Conservation (phyloP, 2,797 vertebrate genomes). For the Pterois miles region DNA sequence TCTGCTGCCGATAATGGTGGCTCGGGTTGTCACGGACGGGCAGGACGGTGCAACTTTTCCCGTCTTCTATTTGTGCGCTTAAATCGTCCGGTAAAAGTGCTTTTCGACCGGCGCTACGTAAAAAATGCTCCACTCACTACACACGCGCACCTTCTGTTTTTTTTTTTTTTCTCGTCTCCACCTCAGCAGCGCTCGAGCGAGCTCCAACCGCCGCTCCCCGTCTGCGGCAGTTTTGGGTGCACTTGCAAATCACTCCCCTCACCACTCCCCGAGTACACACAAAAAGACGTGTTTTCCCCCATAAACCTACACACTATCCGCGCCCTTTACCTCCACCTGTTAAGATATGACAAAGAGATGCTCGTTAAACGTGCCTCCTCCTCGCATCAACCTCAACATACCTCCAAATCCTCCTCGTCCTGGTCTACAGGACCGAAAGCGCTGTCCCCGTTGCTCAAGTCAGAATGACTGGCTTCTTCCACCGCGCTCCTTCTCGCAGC, state of each 20-base stretch:
- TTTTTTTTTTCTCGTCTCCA: conserved; percentile 46
- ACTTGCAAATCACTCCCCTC: conserved; percentile 79
- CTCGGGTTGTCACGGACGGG: conserved; percentile 53
- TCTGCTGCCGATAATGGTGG: conserved; percentile 75
- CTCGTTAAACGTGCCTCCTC: conserved; percentile 32
- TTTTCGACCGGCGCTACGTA: not conserved
- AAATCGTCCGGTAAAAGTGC: conserved; percentile 2
- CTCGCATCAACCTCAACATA: conserved; percentile 60
- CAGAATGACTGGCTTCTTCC: conserved; percentile 80
- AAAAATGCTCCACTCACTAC: conserved; percentile 26
- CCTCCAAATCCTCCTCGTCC: conserved; percentile 84
- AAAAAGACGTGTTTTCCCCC: conserved; percentile 11
- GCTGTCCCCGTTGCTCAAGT: conserved; percentile 84
- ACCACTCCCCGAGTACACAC: conserved; percentile 56
- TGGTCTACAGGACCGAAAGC: conserved; percentile 81
- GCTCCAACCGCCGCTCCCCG: conserved; percentile 83
- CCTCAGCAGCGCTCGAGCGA: conserved; percentile 71
- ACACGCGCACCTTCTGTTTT: conserved; percentile 73
- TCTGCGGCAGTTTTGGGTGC: conserved; percentile 84
- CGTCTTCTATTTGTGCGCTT: not conserved
- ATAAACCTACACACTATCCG: not conserved
- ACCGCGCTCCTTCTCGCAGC: conserved; percentile 69
- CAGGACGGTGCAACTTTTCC: conserved; percentile 69
- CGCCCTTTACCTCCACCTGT: conserved; percentile 59
- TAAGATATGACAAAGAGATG: conserved; percentile 47